These are phyloP conservation scores for Scaptomyza flava DNA, from an alignment of 2,888 invertebrate genomes.

Conservation along the genomic window DNA sequence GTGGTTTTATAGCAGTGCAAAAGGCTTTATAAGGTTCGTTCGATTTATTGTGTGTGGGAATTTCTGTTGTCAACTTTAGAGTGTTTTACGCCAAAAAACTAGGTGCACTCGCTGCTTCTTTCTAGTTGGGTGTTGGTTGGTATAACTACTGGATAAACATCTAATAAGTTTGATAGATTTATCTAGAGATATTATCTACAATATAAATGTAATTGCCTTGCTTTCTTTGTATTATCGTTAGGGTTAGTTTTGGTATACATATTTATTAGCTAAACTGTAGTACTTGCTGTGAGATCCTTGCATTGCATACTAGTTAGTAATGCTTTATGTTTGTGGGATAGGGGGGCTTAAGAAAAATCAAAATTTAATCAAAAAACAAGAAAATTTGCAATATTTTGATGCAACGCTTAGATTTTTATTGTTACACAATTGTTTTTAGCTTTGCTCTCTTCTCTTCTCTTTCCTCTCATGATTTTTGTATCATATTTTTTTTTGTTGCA, in stretches of 20 bases:
- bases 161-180: slow-evolving; percentile 44
- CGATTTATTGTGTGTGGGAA: slow-evolving; percentile 21
- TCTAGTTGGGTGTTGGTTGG: not conserved
- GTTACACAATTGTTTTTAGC: slow-evolving; percentile 59
- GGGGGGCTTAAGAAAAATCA: not conserved
- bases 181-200: slow-evolving; percentile 26
- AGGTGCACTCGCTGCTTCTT: slow-evolving; percentile 26
- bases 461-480: slow-evolving; percentile 17
- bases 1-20: slow-evolving; percentile 80
- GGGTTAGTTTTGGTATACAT: slow-evolving; percentile 73
- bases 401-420: slow-evolving; percentile 74
- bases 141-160: slow-evolving; percentile 44
- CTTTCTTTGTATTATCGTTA: slow-evolving; percentile 64
- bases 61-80: slow-evolving; percentile 5
- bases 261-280: slow-evolving; percentile 27
- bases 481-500: slow-evolving; percentile 39
- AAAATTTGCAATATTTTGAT: slow-evolving; percentile 60
- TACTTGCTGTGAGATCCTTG: slow-evolving; percentile 67
- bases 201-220: slow-evolving; percentile 47
- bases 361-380: slow-evolving; percentile 31
- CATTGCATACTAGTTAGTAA: slow-evolving; percentile 21
- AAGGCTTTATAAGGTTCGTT: slow-evolving; percentile 55
- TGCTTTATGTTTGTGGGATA: not conserved
- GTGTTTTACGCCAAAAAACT: slow-evolving; percentile 28
- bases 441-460: slow-evolving; percentile 30